Base-by-base conservation (phyloP, 1,140 invertebrate genomes). In the Acromyrmex echinatior region DNA sequence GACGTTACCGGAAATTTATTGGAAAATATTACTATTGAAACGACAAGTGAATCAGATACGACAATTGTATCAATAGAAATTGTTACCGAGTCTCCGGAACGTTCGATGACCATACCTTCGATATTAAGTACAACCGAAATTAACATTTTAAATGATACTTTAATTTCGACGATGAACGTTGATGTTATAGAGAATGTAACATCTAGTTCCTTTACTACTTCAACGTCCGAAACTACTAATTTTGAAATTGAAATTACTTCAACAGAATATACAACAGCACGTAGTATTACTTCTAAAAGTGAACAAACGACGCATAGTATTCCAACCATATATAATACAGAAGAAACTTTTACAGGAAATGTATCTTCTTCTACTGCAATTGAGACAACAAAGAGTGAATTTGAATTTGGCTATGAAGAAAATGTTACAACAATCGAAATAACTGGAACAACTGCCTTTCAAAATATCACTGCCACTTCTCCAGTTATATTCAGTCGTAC, bases 321-420 rank as follows among this genome's bases (percentile, higher is more conserved):
- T 81, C 9, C 66, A 60, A 45, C 21, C 56, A 28, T 10, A n/a
- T 53, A 66, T 21, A 80, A 3, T 51, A 63, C 79, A 70, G 68
- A 62, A 82, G 53, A 74, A 31, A 62, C 5, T 45, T 6, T 74
- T 62, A 82, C 68, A 49, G 80, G 45, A 82, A 81, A 70, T 81
- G 14, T 81, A 39, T 12, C 21, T 49, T 60, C 21, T 14, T 74
- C 56, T 62, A 35, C 53, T 31, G 12, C 10, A 21, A 62, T 14
- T 49, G 35, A 58, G 14, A 62, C 18, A 62, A 71, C 49, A 35
- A 28, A 58, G n/a, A 39, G n/a, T 14, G 28, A 66, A 71, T 80
- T 56, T 39, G 39, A 31, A 58, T 68, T 25, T 58, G 65, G 14
- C 1, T 35, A 35, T 39, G 28, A 18, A 28, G 65, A 81, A 49